phyloP scores from a whole-genome alignment of 2,888 invertebrate genomes.

The Dioctria rufipes region DNA sequence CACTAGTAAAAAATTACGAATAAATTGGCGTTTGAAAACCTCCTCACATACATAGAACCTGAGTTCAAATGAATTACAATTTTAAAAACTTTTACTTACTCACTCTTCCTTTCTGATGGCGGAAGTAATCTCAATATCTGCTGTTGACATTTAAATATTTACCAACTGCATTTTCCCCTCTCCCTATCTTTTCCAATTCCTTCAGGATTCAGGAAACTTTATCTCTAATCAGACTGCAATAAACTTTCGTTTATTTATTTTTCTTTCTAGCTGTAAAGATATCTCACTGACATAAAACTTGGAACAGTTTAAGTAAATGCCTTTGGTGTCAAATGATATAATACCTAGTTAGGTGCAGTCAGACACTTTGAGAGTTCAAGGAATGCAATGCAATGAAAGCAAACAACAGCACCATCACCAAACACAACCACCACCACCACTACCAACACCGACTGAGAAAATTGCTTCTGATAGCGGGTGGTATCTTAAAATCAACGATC shows the following conservation, averaged over 20 bases:
- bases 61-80: too few species aligned
- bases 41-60: too few species aligned
- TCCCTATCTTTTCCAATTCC: not conserved
- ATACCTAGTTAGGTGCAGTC: not conserved
- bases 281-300: constrained; percentile 5
- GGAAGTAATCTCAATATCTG: not conserved
- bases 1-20: too few species aligned
- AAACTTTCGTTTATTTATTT: constrained; percentile 32
- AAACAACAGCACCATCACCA: too few species aligned
- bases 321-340: constrained; percentile 14
- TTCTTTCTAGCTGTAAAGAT: not conserved
- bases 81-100: too few species aligned
- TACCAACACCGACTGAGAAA: not conserved
- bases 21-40: too few species aligned
- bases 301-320: constrained; percentile 26
- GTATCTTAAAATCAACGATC: constrained; percentile 30
- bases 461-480: constrained; percentile 17
- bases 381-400: not conserved
- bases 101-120: too few species aligned
- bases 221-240: constrained; percentile 27
- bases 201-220: constrained; percentile 4
- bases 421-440: not conserved
- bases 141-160: not conserved
- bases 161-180: not conserved
- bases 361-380: constrained; percentile 19